Conservation (phyloP, 2,888 invertebrate species). For the Yponomeuta sedellus region DNA sequence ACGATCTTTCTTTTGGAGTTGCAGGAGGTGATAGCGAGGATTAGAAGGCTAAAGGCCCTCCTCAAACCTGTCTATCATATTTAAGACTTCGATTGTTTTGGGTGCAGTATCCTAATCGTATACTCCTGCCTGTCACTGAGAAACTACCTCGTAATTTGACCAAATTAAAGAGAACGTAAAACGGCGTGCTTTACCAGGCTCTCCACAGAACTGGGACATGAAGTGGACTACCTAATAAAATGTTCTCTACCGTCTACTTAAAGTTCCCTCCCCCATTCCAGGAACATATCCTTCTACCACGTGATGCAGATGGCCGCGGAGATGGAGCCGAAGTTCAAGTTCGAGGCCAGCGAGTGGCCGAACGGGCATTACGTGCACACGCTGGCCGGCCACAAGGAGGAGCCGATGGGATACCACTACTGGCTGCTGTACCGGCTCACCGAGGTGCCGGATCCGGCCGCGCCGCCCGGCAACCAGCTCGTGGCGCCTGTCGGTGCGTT, state of each 20-base stretch:
- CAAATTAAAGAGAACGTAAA: too few species aligned
- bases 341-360: slow-evolving; percentile 92
- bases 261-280: slow-evolving; percentile 30
- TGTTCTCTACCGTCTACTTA: neutral
- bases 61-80: too few species aligned
- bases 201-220: too few species aligned
- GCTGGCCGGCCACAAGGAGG: slow-evolving; percentile 85
- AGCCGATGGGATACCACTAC: slow-evolving; percentile 91
- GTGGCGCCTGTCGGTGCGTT: neutral
- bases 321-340: slow-evolving; percentile 82
- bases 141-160: too few species aligned
- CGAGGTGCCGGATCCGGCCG: slow-evolving; percentile 85
- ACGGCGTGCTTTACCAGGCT: too few species aligned
- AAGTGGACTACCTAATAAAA: too few species aligned
- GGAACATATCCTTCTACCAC: slow-evolving; percentile 80
- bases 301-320: slow-evolving; percentile 92
- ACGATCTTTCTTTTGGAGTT: too few species aligned
- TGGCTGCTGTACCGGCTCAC: slow-evolving; percentile 91
- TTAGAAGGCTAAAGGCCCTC: too few species aligned
- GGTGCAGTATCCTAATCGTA: too few species aligned
- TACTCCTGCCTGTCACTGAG: too few species aligned
- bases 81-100: too few species aligned
- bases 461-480: slow-evolving; percentile 90
- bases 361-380: slow-evolving; percentile 95
- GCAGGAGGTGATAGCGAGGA: too few species aligned